Evolutionary conservation across 2,113 vertebrate genomes (phyloP).

Genomic region (Oreochromis aureus): DNA sequence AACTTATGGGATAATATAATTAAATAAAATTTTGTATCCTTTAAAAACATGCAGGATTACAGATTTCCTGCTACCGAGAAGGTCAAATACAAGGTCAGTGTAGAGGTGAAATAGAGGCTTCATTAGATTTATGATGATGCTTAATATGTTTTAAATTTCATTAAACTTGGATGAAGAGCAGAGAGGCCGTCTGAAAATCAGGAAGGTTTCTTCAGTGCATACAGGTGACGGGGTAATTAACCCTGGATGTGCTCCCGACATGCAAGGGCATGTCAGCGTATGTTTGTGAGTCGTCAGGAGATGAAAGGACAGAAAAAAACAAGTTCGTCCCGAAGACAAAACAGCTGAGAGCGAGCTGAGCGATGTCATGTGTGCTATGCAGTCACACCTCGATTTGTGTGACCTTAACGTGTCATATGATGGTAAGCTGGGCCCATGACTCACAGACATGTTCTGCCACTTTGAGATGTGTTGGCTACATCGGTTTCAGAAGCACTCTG

Average conservation of each 20-base stretch:
- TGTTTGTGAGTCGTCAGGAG: not conserved
- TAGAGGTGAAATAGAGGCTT: not conserved
- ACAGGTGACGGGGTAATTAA: not conserved
- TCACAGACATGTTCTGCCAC: not conserved
- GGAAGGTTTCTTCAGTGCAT: not conserved
- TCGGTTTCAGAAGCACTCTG: accelerated
- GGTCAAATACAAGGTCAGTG: not conserved
- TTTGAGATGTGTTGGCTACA: accelerated
- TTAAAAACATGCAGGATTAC: not conserved
- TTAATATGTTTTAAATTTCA: not conserved
- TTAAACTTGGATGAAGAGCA: not conserved
- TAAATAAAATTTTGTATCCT: not conserved
- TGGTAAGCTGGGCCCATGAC: accelerated
- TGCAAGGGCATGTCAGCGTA: accelerated
- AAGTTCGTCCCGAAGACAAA: not conserved
- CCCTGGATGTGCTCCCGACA: not conserved
- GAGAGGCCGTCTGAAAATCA: not conserved
- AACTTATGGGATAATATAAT: not conserved
- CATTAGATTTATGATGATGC: not conserved
- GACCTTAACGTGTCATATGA: not conserved
- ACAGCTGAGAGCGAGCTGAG: not conserved
- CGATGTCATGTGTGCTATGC: not conserved
- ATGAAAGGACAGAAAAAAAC: not conserved
- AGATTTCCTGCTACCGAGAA: not conserved
- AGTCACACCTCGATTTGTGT: not conserved